Percentiles rank a stretch among this genome's conserved stretches.
Conservation (phyloP, 2,888 invertebrate genomes). For the Phaonia tiefii region DNA sequence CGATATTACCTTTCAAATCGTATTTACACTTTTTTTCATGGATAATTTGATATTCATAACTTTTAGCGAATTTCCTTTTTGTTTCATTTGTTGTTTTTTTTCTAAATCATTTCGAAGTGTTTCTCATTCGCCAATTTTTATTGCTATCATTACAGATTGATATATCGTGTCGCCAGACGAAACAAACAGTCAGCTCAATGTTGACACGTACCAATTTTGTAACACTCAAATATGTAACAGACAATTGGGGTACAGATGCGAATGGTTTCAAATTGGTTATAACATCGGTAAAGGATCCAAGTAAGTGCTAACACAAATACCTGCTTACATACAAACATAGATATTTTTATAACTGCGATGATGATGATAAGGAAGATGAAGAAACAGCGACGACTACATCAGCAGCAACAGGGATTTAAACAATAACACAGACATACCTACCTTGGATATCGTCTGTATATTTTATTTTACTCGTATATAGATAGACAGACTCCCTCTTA, state of each 20-base stretch:
- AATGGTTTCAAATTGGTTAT: slow-evolving; percentile 96
- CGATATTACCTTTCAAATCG: too few species aligned
- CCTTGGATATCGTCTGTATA: not conserved
- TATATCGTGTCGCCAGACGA: slow-evolving; percentile 94
- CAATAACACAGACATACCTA: not conserved
- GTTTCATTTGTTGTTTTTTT: not conserved
- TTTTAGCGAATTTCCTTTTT: not conserved
- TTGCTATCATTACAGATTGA: slow-evolving; percentile 86
- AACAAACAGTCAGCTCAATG: slow-evolving; percentile 92
- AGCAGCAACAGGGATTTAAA: not conserved
- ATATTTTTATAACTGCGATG: too few species aligned
- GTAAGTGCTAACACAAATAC: slow-evolving; percentile 84
- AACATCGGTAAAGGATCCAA: slow-evolving; percentile 96
- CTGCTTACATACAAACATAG: too few species aligned
- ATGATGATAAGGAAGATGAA: slow-evolving; percentile 1
- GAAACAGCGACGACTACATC: not conserved
- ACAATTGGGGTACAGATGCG: slow-evolving; percentile 94
- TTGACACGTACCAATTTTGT: slow-evolving; percentile 96
- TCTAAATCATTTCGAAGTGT: not conserved
- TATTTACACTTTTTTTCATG: too few species aligned
- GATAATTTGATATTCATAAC: slow-evolving; percentile 13
- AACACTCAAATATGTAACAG: slow-evolving; percentile 95
- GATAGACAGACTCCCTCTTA: too few species aligned
- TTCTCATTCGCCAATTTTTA: not conserved
- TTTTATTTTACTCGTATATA: not conserved